Evolutionary conservation across 2,113 vertebrate species (phyloP), one percentile per base, ranked within the genome.

Genomic region (Cnemophilus loriae): DNA sequence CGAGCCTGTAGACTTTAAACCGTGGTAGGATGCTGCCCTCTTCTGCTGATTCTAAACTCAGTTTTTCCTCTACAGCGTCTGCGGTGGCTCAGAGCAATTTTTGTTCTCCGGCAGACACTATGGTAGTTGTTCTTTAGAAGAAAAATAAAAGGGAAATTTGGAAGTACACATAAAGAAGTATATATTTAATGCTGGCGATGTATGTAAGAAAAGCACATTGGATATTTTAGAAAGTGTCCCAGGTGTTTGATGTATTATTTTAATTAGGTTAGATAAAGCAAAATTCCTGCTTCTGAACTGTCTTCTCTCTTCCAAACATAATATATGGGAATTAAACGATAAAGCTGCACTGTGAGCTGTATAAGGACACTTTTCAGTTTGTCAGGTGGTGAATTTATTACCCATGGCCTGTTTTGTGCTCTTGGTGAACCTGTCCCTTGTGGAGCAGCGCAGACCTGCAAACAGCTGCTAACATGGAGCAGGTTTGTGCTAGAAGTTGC

Each of bases 1-100:
- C 2, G 16, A 93, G 19, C 6, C 57, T 47, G 1, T 9, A 18
- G 64, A 14, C 42, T 44, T 56, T 30, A 79, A 93, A 95, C 27
- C 13, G 1, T 46, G 94, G 97, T 90, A 71, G 93, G 56, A 96
- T 91, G 95, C 94, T 98, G 97, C 97, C 97, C 97, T 96, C 97
- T 97, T 87, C 96, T 96, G 97, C 64, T 67, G 59, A 19, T 52
- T 24, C 10, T 22, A 69, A 67, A 74, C 33, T 82, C 52, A 2
- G 3, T 12, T 87, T 82, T 82, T 33, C 18, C 46, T 73, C 16
- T 47, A 1, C 10, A 6, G 16, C 14, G 17, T 30, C 56, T 2
- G 1, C 21, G 33, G 37, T 15, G 49, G 28, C 26, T 74, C 17
- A 27, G 17, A 73, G n/a, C 32, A 46, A 4, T 49, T 47, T 81